Base-by-base conservation (phyloP, 2,113 vertebrate genomes). In the Tenebrosternarchus preto region DNA sequence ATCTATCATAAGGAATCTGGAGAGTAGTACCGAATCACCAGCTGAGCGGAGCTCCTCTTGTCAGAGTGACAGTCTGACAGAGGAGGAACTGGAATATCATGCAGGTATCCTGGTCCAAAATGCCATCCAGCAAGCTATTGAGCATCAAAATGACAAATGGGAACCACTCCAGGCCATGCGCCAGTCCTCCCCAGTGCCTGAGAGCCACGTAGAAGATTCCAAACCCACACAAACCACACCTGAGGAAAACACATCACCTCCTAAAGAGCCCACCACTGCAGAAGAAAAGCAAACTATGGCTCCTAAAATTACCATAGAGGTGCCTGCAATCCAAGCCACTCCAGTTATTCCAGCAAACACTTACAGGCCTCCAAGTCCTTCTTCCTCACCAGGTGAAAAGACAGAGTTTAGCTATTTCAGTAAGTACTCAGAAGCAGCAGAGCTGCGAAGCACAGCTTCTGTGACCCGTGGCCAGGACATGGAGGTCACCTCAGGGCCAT, bases 391-490 rank as follows among this genome's bases (percentile, higher is more conserved):
- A 11, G 94, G 92, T 69, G 95, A 92, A 56, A 94, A 91, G 76
- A 91, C 89, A 0, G 96, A 98, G 86, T 96, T 95, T 89, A 95
- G 98, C 89, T 98, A 98, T 83, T 99, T 99, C 90, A 98, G 96
- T 83, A 98, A 99, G 84, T 98, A 98, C 80, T 98, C 97, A 0
- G 96, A 97, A 86, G 97, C 97, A 0, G 96, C 97, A 0, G 97
- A 99, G 87, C 93, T 98, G 43, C 93, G 96, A 24, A 98, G 96
- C 91, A 99, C 97, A 0, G 97, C 97, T 3, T 93, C 92, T 0
- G 90, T 94, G 57, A 69, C 95, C 0, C 93, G 94, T 78, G 92
- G 88, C 0, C 95, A 96, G 12, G 96, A 97, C 60, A 82, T 86
- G 0, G 98, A 98, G 75, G 91, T 94, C 72, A 93, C 89, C 0